phyloP scores from a whole-genome alignment of 2,113 vertebrate genomes.

The Perca flavescens region DNA sequence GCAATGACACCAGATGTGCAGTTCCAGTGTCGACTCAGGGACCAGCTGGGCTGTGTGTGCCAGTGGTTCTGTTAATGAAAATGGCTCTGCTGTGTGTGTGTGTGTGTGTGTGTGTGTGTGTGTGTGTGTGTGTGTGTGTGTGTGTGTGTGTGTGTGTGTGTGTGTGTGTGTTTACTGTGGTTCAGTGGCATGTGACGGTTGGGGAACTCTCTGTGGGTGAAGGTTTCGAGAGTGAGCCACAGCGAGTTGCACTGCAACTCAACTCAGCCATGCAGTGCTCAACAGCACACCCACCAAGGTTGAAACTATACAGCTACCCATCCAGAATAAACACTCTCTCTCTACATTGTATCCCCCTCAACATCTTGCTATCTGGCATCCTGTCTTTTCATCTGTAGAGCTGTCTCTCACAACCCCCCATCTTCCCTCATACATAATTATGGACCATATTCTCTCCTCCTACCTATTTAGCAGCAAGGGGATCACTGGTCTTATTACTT shows the following conservation, averaged over 20 bases:
- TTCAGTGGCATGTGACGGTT: slow-evolving; percentile 84
- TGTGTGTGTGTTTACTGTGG: slow-evolving; percentile 73
- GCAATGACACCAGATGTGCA: slow-evolving; percentile 85
- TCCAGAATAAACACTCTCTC: slow-evolving; percentile 60
- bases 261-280: slow-evolving; percentile 70
- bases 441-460: slow-evolving; percentile 66
- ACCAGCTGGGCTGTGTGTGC: slow-evolving; percentile 84
- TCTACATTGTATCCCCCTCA: slow-evolving; percentile 36
- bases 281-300: slow-evolving; percentile 70
- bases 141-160: slow-evolving; percentile 37
- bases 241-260: slow-evolving; percentile 63
- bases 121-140: slow-evolving; percentile 43
- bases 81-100: slow-evolving; percentile 69
- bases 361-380: slow-evolving; percentile 42
- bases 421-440: slow-evolving; percentile 67
- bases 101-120: slow-evolving; percentile 26
- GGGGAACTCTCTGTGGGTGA: slow-evolving; percentile 76
- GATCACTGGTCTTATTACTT: slow-evolving; percentile 76
- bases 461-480: slow-evolving; percentile 79
- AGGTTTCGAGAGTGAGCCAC: slow-evolving; percentile 63
- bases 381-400: slow-evolving; percentile 30
- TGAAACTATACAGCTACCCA: slow-evolving; percentile 64
- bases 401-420: slow-evolving; percentile 53
- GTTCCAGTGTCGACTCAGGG: slow-evolving; percentile 79
- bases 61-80: slow-evolving; percentile 86